Base-by-base conservation (phyloP, 2,888 invertebrate genomes). In the Cosmia pyralina region DNA sequence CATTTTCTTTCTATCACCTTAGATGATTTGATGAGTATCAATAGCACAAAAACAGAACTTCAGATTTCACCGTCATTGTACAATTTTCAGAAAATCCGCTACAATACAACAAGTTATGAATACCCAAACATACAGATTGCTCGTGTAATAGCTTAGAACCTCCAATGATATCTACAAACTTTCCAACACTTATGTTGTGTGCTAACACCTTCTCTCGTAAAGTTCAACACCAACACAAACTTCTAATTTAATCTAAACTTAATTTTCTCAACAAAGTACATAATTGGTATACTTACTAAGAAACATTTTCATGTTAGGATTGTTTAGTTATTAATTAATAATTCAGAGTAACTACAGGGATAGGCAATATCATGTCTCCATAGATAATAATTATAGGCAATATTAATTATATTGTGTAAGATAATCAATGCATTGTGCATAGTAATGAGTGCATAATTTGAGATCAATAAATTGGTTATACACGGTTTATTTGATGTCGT, bases 241-340 rank as follows among this genome's bases (percentile, higher is more conserved):
- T 81, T 84, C 67, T 79, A 84, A 84, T 81, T 81, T 81, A 81
- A 84, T 81, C 67, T 67, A 58, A 78, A 81, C 69, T 71, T 55
- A 72, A 81, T 78, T 78, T 63, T 72, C 64, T 69, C 17, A 68
- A 71, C 72, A 53, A 65, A 48, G 44, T 67, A 81, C 67, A 78
- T 19, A 17, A 11, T 57, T 80, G 67, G 17, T 75, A 57, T 55
- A 28, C 6, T 38, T 6, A 22, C 60, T 58, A 62, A 70, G 74
- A 77, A 75, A 72, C 44, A 67, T 65, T 72, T 73, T 0, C 60
- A 46, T 70, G 48, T 67, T 64, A 57, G 52, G n/a, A 63, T 52
- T 79, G 75, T 55, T 52, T 55, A 28, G 13, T 52, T 38, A 17
- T 44, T 55, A 74, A 17, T 44, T 55, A 74, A 34, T 52, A 55